phyloP scores from a whole-genome alignment of 2,888 invertebrate species.

The Elegia similella region DNA sequence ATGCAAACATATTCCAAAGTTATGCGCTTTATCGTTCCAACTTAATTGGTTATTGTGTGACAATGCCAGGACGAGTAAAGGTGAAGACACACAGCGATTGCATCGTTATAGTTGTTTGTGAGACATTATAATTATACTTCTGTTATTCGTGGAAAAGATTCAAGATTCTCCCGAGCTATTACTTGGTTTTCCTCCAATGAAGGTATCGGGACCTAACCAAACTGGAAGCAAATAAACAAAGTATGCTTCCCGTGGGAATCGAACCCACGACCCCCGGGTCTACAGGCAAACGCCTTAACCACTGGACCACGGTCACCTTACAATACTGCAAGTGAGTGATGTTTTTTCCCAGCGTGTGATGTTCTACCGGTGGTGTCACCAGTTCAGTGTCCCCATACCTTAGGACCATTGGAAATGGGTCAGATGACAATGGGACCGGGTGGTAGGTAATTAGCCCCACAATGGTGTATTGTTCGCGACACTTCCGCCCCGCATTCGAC shows the following conservation, averaged over 20 bases:
- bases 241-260: no score
- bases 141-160: not conserved
- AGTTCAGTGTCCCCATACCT: conserved; percentile 16
- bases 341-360: not conserved
- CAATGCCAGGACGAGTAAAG: conserved; percentile 46
- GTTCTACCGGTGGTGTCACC: not conserved
- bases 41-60: conserved; percentile 72
- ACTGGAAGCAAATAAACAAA: no score
- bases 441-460: conserved; percentile 61
- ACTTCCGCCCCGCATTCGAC: conserved; percentile 40
- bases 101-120: conserved; percentile 2
- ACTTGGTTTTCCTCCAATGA: no score
- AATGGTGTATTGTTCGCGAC: conserved; percentile 71
- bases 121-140: not conserved
- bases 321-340: no score
- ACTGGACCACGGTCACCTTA: no score
- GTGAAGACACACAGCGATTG: conserved; percentile 14
- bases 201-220: no score
- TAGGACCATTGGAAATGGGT: conserved; percentile 30
- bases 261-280: no score
- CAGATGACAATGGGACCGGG: conserved; percentile 32
- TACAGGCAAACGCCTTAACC: no score
- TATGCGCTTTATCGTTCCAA: conserved; percentile 33
- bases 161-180: not conserved
- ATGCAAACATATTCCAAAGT: conserved; percentile 6